A percentile compares a stretch with the other conserved stretches of the same genome.
Conservation (phyloP, 2,797 vertebrate genomes). For the Tachyglossus aculeatus region DNA sequence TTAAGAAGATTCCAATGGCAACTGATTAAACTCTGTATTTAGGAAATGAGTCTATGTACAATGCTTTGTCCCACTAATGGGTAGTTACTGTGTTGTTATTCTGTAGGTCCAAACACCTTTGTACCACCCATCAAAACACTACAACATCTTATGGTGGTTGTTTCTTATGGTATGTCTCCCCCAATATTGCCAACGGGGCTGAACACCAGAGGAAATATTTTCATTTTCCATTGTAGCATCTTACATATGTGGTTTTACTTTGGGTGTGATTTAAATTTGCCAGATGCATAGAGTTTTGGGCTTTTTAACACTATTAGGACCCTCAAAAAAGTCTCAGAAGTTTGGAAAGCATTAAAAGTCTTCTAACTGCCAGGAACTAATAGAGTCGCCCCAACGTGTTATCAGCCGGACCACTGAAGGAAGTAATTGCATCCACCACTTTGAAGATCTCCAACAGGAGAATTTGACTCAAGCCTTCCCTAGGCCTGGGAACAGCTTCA, state of each 20-base stretch:
- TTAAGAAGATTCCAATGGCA: constrained; percentile 3
- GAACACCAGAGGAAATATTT: constrained; percentile 4
- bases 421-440: constrained; percentile 53
- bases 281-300: constrained; percentile 26
- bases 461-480: constrained; percentile 53
- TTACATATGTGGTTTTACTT: constrained; percentile 19
- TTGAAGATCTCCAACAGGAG: constrained; percentile 38
- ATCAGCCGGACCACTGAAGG: constrained; percentile 38
- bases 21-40: neutral
- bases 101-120: constrained; percentile 27
- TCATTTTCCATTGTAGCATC: constrained; percentile 9
- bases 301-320: neutral
- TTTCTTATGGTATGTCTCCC: constrained; percentile 6
- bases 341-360: constrained; percentile 34
- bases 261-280: neutral
- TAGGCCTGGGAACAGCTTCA: constrained; percentile 62
- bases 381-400: constrained; percentile 18
- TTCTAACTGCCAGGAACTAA: constrained; percentile 3
- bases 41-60: constrained; percentile 23
- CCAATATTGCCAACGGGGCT: neutral
- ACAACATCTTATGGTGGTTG: neutral
- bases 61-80: neutral
- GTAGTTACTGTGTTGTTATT: too few species aligned
- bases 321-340: constrained; percentile 23
- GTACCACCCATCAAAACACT: neutral